Evolutionary conservation across 2,797 vertebrate genomes (phyloP), one percentile per base, ranked within the genome.

Genomic region (Enoplosus armatus): DNA sequence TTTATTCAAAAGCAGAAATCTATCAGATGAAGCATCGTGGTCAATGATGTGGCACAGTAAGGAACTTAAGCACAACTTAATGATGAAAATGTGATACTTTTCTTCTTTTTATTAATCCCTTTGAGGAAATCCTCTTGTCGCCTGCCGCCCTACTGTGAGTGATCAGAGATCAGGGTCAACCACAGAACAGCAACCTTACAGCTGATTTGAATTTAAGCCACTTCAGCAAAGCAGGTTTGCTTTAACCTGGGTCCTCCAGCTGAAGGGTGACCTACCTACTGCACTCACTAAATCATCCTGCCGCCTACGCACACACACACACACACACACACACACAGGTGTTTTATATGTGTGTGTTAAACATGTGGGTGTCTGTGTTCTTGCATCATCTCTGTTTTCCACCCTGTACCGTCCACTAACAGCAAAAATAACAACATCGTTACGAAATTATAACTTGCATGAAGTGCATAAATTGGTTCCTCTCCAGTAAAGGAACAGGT

Each of bases 1-100:
- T 83, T 78, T 51, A 72, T 77, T 83, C 53, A 85, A 80, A 84
- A 31, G 67, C 62, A 80, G 35, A 58, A 53, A 85, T 53, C 29
- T 43, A 35, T 66, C 65, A 47, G 68, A 78, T 75, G 55, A 70
- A 65, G 73, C 47, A 37, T 37, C 48, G 1, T 39, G 51, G 78
- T 82, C 67, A 47, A 47, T 53, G 33, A 62, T 10, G 54, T 72
- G 48, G 55, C 14, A 31, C 24, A 22, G 70, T 8, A 0, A 64
- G 50, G 22, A 58, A 72, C 27, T 43, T 63, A 24, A 68, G 45
- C 55, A 15, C 27, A 50, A 47, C 72, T 31, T 51, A 47, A 75
- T 66, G 56, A 85, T 69, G 39, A 65, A 45, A 60, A 65, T 54
- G 26, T 41, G 11, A 68, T 18, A n/a, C 4, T 1, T 48, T 22